Percentiles rank a stretch among this genome's conserved stretches.
phyloP scores from a whole-genome alignment of 2,888 invertebrate genomes.

The Xylocampa areola region DNA sequence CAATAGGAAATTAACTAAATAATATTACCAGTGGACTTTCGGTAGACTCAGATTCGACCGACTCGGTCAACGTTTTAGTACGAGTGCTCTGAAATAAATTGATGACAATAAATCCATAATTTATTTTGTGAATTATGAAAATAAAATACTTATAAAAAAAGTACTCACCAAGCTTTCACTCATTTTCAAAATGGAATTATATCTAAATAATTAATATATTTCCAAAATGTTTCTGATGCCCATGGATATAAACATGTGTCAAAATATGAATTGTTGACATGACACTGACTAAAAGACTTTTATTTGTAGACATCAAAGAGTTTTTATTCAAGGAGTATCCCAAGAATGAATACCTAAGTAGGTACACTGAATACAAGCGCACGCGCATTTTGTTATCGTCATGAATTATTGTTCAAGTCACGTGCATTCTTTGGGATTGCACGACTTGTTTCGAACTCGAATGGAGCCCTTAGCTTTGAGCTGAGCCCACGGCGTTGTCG shows the following conservation, averaged over 20 bases:
- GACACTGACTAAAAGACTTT: neutral
- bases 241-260: slow-evolving; percentile 36
- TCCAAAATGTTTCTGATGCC: slow-evolving; percentile 45
- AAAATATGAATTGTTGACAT: slow-evolving; percentile 22
- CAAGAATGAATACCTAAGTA: neutral
- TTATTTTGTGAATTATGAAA: too few species aligned
- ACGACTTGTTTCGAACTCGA: too few species aligned
- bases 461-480: too few species aligned
- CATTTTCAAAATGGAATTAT: slow-evolving; percentile 66
- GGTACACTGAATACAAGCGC: too few species aligned
- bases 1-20: too few species aligned
- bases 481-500: too few species aligned
- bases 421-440: too few species aligned
- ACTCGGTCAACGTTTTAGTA: slow-evolving; percentile 71
- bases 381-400: too few species aligned
- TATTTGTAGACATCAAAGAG: slow-evolving; percentile 4
- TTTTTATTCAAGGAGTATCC: neutral
- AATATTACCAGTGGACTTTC: slow-evolving; percentile 69
- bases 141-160: neutral
- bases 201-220: slow-evolving; percentile 43
- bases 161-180: slow-evolving; percentile 76
- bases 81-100: slow-evolving; percentile 72
- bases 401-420: too few species aligned
- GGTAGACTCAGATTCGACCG: slow-evolving; percentile 68
- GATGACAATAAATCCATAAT: neutral